phyloP scores from a whole-genome alignment of 1,140 invertebrate genomes.

The Bathynomus jamesi region DNA sequence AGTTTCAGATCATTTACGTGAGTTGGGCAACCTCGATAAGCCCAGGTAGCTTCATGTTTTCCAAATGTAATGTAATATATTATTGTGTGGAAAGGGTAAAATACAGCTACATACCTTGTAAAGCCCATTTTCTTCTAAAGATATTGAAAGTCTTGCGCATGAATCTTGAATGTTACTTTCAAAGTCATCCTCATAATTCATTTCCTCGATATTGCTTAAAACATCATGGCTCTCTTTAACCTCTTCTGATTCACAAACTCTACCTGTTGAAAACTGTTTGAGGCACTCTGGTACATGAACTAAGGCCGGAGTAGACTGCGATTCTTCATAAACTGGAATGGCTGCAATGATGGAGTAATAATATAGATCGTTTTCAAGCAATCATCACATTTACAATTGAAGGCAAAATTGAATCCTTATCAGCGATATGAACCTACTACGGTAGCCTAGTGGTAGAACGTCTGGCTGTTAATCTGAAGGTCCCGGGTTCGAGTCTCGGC shows the following conservation, averaged over 20 bases:
- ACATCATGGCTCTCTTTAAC: conserved; percentile 3
- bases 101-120: conserved; percentile 72
- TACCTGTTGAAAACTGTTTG: conserved; percentile 28
- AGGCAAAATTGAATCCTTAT: conserved; percentile 2
- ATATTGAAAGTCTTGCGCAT: conserved; percentile 73
- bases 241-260: background rate
- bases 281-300: conserved; percentile 55
- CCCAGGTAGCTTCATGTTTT: too few relatives aligned
- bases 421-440: background rate
- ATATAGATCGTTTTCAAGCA: too few relatives aligned
- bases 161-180: conserved; percentile 76
- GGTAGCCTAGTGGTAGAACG: too few relatives aligned
- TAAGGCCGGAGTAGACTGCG: conserved; percentile 71
- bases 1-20: too few relatives aligned
- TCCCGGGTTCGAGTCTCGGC: too few relatives aligned
- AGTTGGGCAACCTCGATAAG: too few relatives aligned
- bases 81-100: too few relatives aligned
- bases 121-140: conserved; percentile 70
- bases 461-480: too few relatives aligned
- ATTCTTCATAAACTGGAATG: conserved; percentile 65
- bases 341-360: too few relatives aligned
- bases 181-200: conserved; percentile 57
- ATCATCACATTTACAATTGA: too few relatives aligned
- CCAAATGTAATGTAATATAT: too few relatives aligned
- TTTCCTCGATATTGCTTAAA: conserved; percentile 5